Evolutionary conservation across 2,797 vertebrate genomes (phyloP).

Genomic region (Knipowitschia caucasica): DNA sequence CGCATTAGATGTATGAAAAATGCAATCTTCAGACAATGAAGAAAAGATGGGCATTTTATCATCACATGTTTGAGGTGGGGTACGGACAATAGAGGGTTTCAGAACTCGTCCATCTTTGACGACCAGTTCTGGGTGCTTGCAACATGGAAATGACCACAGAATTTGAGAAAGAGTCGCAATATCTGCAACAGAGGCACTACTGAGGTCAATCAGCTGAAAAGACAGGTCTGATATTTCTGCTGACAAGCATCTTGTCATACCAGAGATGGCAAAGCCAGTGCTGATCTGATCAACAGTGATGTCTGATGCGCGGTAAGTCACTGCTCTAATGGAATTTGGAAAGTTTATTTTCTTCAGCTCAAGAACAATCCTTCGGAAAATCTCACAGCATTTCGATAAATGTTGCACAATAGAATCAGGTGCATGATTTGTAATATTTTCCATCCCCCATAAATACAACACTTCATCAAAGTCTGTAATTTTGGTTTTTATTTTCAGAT

Average conservation of each 20-base stretch:
- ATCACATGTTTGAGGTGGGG: constrained; percentile 36
- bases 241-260: constrained; percentile 80
- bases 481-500: constrained; percentile 57
- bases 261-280: constrained; percentile 79
- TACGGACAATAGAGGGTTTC: constrained; percentile 66
- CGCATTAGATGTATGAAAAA: constrained; percentile 75
- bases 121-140: constrained; percentile 76
- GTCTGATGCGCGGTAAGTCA: constrained; percentile 78
- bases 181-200: constrained; percentile 59
- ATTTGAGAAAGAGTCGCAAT: constrained; percentile 70
- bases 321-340: constrained; percentile 66
- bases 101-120: constrained; percentile 72
- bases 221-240: constrained; percentile 71
- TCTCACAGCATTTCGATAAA: constrained; percentile 77
- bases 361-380: constrained; percentile 74
- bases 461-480: constrained; percentile 71
- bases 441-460: constrained; percentile 82
- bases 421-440: constrained; percentile 60
- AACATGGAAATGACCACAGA: constrained; percentile 64
- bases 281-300: constrained; percentile 74
- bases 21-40: constrained; percentile 44
- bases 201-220: constrained; percentile 74
- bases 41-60: constrained; percentile 14
- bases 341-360: constrained; percentile 67
- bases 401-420: constrained; percentile 62